These are phyloP conservation scores for Trogon melanurus DNA, from an alignment of 2,113 vertebrate genomes.

Conservation along the genomic window DNA sequence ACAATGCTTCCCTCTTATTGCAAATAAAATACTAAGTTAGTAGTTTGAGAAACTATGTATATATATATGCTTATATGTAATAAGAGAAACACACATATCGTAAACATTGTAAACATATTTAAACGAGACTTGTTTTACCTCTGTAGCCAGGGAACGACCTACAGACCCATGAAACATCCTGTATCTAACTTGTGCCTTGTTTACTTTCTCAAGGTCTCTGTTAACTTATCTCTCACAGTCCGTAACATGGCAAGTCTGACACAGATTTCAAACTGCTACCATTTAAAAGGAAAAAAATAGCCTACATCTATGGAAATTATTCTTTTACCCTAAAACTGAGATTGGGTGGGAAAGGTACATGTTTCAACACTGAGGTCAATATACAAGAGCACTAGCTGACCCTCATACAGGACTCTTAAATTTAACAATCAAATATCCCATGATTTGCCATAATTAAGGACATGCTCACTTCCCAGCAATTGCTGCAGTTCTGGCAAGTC, in stretches of 20 bases:
- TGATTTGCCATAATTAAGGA: background rate
- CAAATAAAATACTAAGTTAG: background rate
- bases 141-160: background rate
- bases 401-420: background rate
- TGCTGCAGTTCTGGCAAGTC: constrained; percentile 36
- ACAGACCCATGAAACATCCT: background rate
- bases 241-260: background rate
- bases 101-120: no score
- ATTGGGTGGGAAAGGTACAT: background rate
- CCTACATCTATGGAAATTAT: background rate
- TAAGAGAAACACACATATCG: background rate
- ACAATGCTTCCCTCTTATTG: background rate
- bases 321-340: constrained; percentile 7
- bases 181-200: background rate
- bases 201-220: background rate
- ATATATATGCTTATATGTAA: background rate
- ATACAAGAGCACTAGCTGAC: background rate
- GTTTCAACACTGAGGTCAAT: background rate
- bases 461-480: background rate
- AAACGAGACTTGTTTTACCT: background rate
- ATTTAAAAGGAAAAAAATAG: background rate
- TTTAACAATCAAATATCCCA: background rate
- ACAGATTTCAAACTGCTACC: background rate
- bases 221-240: background rate
- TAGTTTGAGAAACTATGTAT: background rate